Base-by-base conservation (phyloP, 1,140 invertebrate species). In the Bombus balteatus region DNA sequence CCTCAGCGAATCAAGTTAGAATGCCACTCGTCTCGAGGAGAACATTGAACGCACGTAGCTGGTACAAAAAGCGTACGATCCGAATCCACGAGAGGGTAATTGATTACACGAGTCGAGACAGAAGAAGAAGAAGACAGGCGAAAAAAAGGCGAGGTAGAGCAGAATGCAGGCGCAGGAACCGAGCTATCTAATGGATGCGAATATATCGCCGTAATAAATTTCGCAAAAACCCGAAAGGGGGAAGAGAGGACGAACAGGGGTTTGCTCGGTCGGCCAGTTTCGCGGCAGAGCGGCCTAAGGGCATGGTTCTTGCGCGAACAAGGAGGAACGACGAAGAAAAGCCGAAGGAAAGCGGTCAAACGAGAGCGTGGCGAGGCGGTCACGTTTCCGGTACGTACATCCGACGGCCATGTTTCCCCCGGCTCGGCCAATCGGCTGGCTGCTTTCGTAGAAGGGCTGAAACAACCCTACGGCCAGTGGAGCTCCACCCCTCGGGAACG, bases 201-300 rank as follows among this genome's bases (percentile, higher is more conserved):
- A 95, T 95, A 95, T 95, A 95, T 95, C 94, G 94, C 92, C 34
- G 95, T 92, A 95, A 95, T 95, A 95, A 95, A 95, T 95, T 95
- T 94, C 90, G 92, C 92, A 94, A 95, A 94, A 95, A 93, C 93
- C 85, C 77, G 79, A 91, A 89, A 87, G 82, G 87, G 85, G 47
- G 65, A 39, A 70, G 81, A 70, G 76, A 34, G 47, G 47, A 22
- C 66, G 81, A 34, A 83, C 41, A 80, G 87, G 80, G 86, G 83
- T 88, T 85, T 57, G 71, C 66, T 74, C 65, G 66, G 41, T 77
- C 68, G 71, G 82, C 62, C 62, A 62, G 59, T 62, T 73, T 83
- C 83, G 71, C 82, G 83, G 83, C 88, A 66, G 12, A n/a, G 81
- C 86, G 74, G 83, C 89, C 86, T 57, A 65, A 68, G 74, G 87